A percentile compares a stretch with the other conserved stretches of the same genome.
Conservation (phyloP, 2,113 vertebrate genomes). For the Actinemys pallida region DNA sequence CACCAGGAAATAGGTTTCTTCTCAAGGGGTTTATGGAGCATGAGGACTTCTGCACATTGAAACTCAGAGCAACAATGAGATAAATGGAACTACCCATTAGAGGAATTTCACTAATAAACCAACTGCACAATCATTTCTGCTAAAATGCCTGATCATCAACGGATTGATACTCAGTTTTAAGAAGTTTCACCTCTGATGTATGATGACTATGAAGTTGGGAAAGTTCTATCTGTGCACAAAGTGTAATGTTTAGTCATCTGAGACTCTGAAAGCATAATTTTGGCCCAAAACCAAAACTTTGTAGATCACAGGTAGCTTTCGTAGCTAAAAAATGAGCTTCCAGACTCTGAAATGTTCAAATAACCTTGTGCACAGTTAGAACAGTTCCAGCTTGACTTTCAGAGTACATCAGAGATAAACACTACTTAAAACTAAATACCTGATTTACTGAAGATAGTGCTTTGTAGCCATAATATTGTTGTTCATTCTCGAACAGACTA, state of each 20-base stretch:
- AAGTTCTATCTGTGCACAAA: not conserved
- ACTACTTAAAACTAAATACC: not conserved
- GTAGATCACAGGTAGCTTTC: not conserved
- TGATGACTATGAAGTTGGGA: fast-evolving
- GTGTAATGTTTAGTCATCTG: no score
- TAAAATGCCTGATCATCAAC: not conserved
- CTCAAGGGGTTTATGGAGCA: not conserved
- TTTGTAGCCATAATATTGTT: not conserved
- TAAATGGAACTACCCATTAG: not conserved
- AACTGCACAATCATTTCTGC: not conserved
- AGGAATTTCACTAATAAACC: not conserved
- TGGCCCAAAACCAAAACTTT: not conserved
- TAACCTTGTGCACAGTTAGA: not conserved
- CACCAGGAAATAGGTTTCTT: not conserved
- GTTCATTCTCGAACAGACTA: not conserved
- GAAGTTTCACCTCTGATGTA: not conserved
- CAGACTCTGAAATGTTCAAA: not conserved
- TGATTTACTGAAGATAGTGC: not conserved
- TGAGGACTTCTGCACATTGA: not conserved
- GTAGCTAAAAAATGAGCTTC: not conserved
- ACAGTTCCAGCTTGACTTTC: not conserved
- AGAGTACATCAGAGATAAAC: not conserved
- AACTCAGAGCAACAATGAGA: not conserved
- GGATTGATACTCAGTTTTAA: not conserved
- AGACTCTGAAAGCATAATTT: not conserved